phyloP scores from a whole-genome alignment of 2,797 vertebrate genomes.

The Thamnophis elegans region DNA sequence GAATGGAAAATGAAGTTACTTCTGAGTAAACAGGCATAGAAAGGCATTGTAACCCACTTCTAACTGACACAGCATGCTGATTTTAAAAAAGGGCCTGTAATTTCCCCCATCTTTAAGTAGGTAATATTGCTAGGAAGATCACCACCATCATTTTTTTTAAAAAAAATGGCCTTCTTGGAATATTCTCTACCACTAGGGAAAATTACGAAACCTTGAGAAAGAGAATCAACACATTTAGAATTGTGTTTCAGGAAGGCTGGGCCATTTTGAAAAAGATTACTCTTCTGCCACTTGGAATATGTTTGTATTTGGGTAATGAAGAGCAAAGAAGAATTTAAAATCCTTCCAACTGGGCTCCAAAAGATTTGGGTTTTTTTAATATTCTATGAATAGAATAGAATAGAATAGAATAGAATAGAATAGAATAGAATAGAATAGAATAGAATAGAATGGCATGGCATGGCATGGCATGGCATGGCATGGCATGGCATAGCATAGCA shows the following conservation, averaged over 20 bases:
- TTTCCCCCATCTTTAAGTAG: not conserved
- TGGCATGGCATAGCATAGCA: too few species aligned
- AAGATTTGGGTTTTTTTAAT: not conserved
- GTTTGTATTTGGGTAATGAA: not conserved
- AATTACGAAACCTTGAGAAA: too few species aligned
- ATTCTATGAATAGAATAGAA: not conserved
- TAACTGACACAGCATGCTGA: too few species aligned
- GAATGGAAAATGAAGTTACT: not conserved
- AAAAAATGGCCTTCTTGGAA: not conserved
- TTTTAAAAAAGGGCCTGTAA: not conserved
- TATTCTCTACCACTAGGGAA: not conserved
- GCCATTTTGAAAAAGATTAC: not conserved
- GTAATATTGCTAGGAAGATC: not conserved
- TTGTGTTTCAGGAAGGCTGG: not conserved
- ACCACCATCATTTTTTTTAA: not conserved
- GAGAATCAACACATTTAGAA: not conserved
- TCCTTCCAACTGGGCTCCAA: not conserved
- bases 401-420: too few species aligned
- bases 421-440: too few species aligned
- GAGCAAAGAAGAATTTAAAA: not conserved
- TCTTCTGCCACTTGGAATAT: not conserved
- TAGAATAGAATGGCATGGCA: too few species aligned
- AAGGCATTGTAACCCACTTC: too few species aligned
- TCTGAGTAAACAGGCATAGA: not conserved
- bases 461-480: too few species aligned